Conservation (phyloP, 2,113 vertebrate species). For the Gobiocypris rarus region DNA sequence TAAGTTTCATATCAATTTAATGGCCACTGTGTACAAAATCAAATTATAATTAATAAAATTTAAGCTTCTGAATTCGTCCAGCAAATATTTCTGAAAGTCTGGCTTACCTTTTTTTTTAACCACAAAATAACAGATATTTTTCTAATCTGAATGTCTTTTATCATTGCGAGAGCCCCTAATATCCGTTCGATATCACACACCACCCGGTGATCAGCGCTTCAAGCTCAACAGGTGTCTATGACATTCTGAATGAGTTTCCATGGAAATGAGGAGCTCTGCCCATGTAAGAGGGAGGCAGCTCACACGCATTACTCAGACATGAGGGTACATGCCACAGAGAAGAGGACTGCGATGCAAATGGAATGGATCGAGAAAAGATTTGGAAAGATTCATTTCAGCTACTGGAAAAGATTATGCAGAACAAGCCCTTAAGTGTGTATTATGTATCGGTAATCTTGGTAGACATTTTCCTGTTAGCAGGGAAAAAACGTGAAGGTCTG, state of each 20-base stretch:
- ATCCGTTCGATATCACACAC: neutral
- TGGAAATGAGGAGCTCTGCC: constrained; percentile 55
- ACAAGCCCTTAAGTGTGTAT: constrained; percentile 3
- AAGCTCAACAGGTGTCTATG: constrained; percentile 54
- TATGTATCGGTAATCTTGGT: neutral
- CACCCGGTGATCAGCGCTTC: neutral
- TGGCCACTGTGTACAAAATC: neutral
- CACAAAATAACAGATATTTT: neutral
- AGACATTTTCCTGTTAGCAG: constrained; percentile 26
- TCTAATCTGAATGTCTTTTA: neutral
- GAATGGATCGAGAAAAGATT: neutral
- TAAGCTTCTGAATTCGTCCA: too few relatives aligned
- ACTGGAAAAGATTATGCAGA: constrained; percentile 29
- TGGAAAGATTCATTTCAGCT: neutral
- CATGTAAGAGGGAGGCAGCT: neutral
- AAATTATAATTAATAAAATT: neutral
- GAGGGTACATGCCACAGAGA: neutral
- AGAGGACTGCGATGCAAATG: neutral
- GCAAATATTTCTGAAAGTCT: neutral
- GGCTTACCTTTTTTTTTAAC: neutral
- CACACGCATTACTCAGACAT: neutral
- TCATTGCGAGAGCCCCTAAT: neutral
- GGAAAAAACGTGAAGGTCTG: constrained; percentile 4
- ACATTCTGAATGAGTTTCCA: constrained; percentile 56
- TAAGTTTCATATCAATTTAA: too few relatives aligned